Conservation (phyloP, 2,888 invertebrate genomes). For the Crossocerus cetratus region DNA sequence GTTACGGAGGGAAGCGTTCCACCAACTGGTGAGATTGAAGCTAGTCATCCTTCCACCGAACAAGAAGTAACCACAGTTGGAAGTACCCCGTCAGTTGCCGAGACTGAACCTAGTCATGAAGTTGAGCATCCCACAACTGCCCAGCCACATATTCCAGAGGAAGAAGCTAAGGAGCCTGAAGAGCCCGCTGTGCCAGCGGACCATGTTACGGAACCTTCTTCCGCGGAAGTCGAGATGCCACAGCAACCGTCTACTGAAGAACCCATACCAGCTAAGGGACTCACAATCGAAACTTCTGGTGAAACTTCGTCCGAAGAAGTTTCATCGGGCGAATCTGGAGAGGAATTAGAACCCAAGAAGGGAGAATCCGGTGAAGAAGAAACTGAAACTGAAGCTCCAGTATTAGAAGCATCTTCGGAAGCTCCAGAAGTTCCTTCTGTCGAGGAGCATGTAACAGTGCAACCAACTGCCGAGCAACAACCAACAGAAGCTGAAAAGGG, state of each 20-base stretch:
- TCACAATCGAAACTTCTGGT: conserved; percentile 50
- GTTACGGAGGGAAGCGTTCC: conserved; percentile 30
- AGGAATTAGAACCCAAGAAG: conserved; percentile 18
- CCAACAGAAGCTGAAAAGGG: conserved; percentile 15
- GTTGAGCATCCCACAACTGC: conserved; percentile 30
- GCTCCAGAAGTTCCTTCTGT: conserved; percentile 13
- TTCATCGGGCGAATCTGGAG: conserved; percentile 36
- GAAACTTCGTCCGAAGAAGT: conserved; percentile 54
- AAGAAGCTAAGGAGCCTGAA: conserved; percentile 33
- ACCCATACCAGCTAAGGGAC: conserved; percentile 58
- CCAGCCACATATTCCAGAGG: conserved; percentile 13
- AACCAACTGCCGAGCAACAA: conserved; percentile 33
- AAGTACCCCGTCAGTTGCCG: conserved; percentile 27
- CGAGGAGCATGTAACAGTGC: conserved; percentile 23
- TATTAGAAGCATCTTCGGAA: conserved; percentile 15
- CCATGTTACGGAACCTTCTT: conserved; percentile 32
- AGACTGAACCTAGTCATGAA: conserved; percentile 29
- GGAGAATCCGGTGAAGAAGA: conserved; percentile 25
- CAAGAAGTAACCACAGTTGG: conserved; percentile 33
- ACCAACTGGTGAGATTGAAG: conserved; percentile 17
- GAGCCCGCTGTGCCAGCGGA: conserved; percentile 40
- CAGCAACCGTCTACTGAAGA: conserved; percentile 48
- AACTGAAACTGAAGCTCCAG: conserved; percentile 7
- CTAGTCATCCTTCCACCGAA: background rate
- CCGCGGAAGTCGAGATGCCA: conserved; percentile 41